A percentile compares a stretch with the other conserved stretches of the same genome.
Conservation (phyloP, 2,797 vertebrate species). For the Spinibarbus caldwelli region DNA sequence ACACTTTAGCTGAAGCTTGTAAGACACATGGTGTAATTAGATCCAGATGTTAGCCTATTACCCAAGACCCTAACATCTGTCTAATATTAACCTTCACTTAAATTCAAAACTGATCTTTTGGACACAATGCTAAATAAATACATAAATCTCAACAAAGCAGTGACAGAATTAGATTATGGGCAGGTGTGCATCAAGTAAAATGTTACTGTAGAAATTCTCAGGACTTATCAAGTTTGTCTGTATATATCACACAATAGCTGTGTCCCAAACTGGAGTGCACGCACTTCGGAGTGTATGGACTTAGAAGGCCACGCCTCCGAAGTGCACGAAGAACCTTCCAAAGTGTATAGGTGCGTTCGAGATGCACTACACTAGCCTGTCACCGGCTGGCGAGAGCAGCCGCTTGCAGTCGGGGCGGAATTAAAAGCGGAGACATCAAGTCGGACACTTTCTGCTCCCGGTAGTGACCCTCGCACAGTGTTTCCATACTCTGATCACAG, state of each 20-base stretch:
- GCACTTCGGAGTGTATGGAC: no score
- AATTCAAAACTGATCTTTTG: constrained; percentile 2
- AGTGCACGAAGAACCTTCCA: no score
- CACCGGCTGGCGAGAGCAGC: no score
- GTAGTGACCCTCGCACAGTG: no score
- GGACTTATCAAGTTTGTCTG: not conserved
- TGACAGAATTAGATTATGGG: not conserved
- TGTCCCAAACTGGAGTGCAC: no score
- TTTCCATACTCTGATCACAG: no score
- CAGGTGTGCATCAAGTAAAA: not conserved
- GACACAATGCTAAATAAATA: not conserved
- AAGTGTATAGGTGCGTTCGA: no score
- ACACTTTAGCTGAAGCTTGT: constrained; percentile 7
- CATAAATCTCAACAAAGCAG: not conserved
- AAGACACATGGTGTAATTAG: constrained; percentile 27
- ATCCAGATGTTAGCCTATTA: constrained; percentile 38
- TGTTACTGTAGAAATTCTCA: not conserved
- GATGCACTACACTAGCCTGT: no score
- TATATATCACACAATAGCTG: not conserved
- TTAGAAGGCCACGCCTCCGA: no score
- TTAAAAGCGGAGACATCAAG: no score
- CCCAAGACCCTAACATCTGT: constrained; percentile 13
- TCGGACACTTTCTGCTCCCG: no score
- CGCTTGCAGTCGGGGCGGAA: no score
- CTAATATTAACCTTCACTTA: not conserved